phyloP scores from a whole-genome alignment of 2,113 vertebrate species.

The Scytalopus superciliaris region DNA sequence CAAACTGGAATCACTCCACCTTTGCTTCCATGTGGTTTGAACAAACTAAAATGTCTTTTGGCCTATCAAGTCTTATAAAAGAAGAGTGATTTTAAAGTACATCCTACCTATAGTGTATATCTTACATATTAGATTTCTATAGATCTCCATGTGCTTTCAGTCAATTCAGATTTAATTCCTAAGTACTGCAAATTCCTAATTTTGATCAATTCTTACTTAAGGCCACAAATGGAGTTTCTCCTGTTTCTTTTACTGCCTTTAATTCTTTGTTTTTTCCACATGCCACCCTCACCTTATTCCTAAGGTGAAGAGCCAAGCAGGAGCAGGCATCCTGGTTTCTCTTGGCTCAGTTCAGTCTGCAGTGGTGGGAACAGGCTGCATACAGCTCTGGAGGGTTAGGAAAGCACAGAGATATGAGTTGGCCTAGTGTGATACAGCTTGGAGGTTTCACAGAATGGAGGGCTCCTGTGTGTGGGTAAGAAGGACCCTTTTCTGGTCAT shows the following conservation, averaged over 20 bases:
- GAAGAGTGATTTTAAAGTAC: conserved; percentile 23
- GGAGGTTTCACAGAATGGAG: conserved; percentile 40
- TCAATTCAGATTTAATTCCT: not conserved
- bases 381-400: not conserved
- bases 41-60: not conserved
- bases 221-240: conserved; percentile 1
- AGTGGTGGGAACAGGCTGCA: not conserved
- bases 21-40: conserved; percentile 3
- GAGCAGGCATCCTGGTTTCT: not conserved
- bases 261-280: not conserved
- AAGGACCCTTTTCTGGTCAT: conserved; percentile 40
- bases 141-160: not conserved
- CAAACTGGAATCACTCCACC: not conserved
- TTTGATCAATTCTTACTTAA: conserved; percentile 11
- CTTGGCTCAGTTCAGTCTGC: not conserved
- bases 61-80: conserved; percentile 8
- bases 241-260: not conserved
- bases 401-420: conserved; percentile 31
- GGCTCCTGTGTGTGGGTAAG: not conserved
- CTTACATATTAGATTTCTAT: conserved; percentile 27
- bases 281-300: not conserved
- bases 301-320: not conserved
- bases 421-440: not conserved
- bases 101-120: not conserved
- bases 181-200: conserved; percentile 6